Percentiles rank a stretch among this genome's conserved stretches.
These are phyloP conservation scores for Zelostemma sp. DNA, from an alignment of 1,140 invertebrate species.

Conservation along the genomic window DNA sequence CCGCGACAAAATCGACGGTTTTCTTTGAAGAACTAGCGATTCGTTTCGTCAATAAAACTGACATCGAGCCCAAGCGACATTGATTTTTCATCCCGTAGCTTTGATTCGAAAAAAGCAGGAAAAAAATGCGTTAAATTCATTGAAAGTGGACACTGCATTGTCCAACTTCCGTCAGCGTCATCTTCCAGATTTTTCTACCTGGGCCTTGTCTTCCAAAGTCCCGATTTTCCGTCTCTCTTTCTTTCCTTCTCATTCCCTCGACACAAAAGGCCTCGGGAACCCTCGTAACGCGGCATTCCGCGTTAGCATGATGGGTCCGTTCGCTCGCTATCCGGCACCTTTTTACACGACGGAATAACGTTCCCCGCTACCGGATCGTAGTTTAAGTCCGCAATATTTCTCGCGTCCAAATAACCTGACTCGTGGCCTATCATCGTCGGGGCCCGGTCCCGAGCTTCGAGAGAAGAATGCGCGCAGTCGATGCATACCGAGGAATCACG, in stretches of 20 bases:
- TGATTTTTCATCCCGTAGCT: neutral
- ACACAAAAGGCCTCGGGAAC: neutral
- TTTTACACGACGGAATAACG: constrained; percentile 44
- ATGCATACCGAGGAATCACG: constrained; percentile 59
- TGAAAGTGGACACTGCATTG: constrained; percentile 11
- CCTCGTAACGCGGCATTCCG: constrained; percentile 39
- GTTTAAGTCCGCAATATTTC: constrained; percentile 57
- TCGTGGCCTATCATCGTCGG: constrained; percentile 34
- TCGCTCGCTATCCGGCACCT: constrained; percentile 30
- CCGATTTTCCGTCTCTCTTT: constrained; percentile 1
- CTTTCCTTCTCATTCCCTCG: neutral
- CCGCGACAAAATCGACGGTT: no score
- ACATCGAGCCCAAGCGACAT: neutral
- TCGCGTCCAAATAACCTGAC: constrained; percentile 32
- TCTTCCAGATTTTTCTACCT: constrained; percentile 4
- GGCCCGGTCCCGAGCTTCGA: constrained; percentile 25
- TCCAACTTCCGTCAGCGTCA: constrained; percentile 9
- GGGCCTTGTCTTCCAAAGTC: neutral
- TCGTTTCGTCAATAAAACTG: neutral
- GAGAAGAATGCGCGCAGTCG: constrained; percentile 52
- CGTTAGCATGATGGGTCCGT: constrained; percentile 35
- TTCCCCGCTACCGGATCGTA: constrained; percentile 56
- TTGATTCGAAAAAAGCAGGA: neutral
- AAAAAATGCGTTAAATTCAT: constrained; percentile 5
- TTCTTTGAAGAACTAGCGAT: neutral